phyloP scores from a whole-genome alignment of 2,797 vertebrate genomes.

The Lemur catta region DNA sequence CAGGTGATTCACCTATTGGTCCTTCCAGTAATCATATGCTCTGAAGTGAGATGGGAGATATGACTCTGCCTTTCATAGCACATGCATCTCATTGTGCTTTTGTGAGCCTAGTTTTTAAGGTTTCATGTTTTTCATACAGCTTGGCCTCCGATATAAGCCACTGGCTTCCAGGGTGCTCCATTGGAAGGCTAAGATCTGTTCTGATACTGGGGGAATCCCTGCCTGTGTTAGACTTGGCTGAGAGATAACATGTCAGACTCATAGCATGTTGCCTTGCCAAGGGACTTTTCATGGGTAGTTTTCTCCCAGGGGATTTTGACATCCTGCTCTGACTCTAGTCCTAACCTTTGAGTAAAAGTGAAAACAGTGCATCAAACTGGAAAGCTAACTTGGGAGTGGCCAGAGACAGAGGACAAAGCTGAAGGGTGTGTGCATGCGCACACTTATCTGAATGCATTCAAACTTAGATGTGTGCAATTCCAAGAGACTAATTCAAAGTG shows the following conservation, averaged over 20 bases:
- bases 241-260: neutral
- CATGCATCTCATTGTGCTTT: neutral
- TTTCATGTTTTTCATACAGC: neutral
- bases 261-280: neutral
- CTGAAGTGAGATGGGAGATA: neutral
- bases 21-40: neutral
- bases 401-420: neutral
- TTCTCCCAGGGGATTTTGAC: neutral
- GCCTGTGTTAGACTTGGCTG: neutral
- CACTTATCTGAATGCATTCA: neutral
- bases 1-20: neutral
- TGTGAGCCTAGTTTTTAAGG: neutral
- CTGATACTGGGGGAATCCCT: neutral
- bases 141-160: neutral
- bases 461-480: neutral
- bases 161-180: neutral
- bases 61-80: neutral
- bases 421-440: neutral
- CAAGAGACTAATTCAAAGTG: neutral
- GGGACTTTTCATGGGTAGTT: neutral
- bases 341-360: neutral
- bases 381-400: neutral
- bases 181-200: neutral
- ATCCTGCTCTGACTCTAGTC: neutral
- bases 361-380: neutral